Evolutionary conservation across 2,888 invertebrate species (phyloP).

Genomic region (Pristionchus japonicus): DNA sequence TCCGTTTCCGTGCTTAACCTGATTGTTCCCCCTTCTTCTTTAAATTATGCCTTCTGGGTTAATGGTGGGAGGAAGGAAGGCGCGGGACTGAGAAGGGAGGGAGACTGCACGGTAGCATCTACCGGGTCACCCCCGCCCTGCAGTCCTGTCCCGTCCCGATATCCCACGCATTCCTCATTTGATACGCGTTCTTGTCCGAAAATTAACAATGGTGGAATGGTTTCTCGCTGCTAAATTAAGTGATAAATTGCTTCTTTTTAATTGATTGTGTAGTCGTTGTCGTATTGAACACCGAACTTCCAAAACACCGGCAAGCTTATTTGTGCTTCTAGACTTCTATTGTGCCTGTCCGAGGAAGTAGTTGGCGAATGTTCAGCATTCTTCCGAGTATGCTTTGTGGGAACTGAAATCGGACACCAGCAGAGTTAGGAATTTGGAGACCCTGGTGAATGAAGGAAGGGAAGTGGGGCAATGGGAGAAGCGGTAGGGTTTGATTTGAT

Average conservation of each 20-base stretch:
- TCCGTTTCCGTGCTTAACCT: background rate
- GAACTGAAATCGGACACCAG: too few species aligned
- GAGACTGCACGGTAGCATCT: background rate
- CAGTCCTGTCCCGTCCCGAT: background rate
- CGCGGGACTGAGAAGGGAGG: background rate
- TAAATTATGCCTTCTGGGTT: slow-evolving; percentile 38
- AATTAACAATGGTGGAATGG: slow-evolving; percentile 43
- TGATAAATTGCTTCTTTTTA: slow-evolving; percentile 42
- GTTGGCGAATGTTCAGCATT: too few species aligned
- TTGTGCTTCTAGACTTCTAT: too few species aligned
- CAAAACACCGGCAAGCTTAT: too few species aligned
- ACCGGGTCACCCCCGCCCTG: background rate
- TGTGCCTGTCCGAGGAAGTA: too few species aligned
- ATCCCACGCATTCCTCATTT: slow-evolving; percentile 14
- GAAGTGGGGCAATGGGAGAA: too few species aligned
- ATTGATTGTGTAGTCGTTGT: background rate
- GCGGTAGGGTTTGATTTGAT: too few species aligned
- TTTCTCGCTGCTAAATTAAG: slow-evolving; percentile 42
- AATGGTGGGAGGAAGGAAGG: background rate
- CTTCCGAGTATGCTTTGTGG: too few species aligned
- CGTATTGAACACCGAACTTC: background rate
- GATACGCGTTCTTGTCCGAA: slow-evolving; percentile 34
- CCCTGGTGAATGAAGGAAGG: too few species aligned
- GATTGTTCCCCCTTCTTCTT: background rate
- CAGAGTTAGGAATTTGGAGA: too few species aligned